These are phyloP conservation scores for Zaprionus taronus DNA, from an alignment of 1,140 invertebrate species.

Conservation along the genomic window DNA sequence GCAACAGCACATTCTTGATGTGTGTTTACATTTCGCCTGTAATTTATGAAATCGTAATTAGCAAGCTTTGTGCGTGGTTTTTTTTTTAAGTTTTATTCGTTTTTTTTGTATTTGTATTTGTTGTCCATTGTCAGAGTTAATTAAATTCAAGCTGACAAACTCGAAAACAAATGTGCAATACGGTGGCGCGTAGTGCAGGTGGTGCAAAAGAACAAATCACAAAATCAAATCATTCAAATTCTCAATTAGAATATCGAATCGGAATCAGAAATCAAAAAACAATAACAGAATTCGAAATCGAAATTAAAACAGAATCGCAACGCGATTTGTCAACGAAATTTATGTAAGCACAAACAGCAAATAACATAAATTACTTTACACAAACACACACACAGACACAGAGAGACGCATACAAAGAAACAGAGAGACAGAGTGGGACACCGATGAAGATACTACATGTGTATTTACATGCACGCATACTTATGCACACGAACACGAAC, in stretches of 20 bases:
- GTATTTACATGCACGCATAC: slow-evolving; percentile 17
- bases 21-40: slow-evolving; percentile 31
- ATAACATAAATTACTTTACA: slow-evolving; percentile 35
- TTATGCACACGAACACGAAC: slow-evolving; percentile 22
- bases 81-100: slow-evolving; percentile 27
- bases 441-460: slow-evolving; percentile 11
- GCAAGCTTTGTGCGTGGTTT: slow-evolving; percentile 29
- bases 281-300: slow-evolving; percentile 8
- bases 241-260: slow-evolving; percentile 1
- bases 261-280: slow-evolving; percentile 3
- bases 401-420: not conserved
- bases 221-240: slow-evolving; percentile 7
- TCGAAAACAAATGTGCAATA: slow-evolving; percentile 30
- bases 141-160: slow-evolving; percentile 21
- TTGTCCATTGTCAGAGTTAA: slow-evolving; percentile 16
- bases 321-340: slow-evolving; percentile 39
- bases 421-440: not conserved
- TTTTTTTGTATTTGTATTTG: slow-evolving; percentile 19
- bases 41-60: slow-evolving; percentile 26
- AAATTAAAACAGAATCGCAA: slow-evolving; percentile 12
- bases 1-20: slow-evolving; percentile 12
- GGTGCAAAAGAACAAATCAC: slow-evolving; percentile 22
- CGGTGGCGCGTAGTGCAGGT: slow-evolving; percentile 29
- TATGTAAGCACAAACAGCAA: slow-evolving; percentile 41
- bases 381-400: slow-evolving; percentile 9